A percentile compares a stretch with the other conserved stretches of the same genome.
Conservation (phyloP, 2,113 vertebrate genomes). For the Mirounga angustirostris region DNA sequence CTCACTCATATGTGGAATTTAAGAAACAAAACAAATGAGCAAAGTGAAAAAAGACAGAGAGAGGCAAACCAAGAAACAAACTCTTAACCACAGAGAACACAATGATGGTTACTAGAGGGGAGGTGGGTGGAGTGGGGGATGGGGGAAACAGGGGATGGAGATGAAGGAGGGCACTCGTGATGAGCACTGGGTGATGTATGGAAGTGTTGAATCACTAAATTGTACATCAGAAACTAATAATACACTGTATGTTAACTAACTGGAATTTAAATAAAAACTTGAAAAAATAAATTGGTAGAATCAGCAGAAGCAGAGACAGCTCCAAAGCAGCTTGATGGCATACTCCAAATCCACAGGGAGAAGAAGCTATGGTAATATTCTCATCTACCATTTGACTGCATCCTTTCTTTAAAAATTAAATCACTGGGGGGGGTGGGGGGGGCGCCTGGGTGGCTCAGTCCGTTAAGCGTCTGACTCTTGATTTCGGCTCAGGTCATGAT, state of each 20-base stretch:
- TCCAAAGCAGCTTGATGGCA: background rate
- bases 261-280: background rate
- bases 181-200: background rate
- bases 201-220: background rate
- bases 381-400: background rate
- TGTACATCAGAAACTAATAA: background rate
- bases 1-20: background rate
- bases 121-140: background rate
- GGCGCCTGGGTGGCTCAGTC: background rate
- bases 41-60: background rate
- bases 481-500: background rate
- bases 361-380: background rate
- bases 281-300: background rate
- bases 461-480: background rate
- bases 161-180: background rate
- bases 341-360: background rate
- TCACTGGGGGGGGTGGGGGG: background rate
- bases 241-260: background rate
- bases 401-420: conserved; percentile 26
- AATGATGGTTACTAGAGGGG: background rate
- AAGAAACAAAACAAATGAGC: background rate
- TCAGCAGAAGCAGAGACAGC: background rate
- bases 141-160: background rate
- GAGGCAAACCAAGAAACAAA: background rate
- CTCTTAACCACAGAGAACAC: background rate